phyloP scores from a whole-genome alignment of 2,888 invertebrate genomes.

The Amphipyra berbera region DNA sequence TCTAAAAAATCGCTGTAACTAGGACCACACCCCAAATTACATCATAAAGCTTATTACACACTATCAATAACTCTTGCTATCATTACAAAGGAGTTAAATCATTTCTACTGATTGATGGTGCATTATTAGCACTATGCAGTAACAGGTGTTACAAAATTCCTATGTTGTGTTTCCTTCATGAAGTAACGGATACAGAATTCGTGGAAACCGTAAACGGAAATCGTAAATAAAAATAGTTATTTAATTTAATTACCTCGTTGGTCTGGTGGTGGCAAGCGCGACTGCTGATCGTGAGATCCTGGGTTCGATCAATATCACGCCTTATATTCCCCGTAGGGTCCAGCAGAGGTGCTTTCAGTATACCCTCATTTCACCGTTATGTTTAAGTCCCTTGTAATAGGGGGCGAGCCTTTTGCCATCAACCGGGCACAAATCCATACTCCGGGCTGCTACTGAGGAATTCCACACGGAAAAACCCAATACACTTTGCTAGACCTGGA shows the following conservation, averaged over 20 bases:
- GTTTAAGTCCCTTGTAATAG: no score
- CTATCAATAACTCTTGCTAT: constrained; percentile 52
- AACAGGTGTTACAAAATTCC: constrained; percentile 34
- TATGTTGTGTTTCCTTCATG: constrained; percentile 29
- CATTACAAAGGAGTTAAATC: constrained; percentile 46
- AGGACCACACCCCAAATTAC: constrained; percentile 42
- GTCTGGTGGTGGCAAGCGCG: no score
- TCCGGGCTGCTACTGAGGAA: no score
- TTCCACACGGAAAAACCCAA: no score
- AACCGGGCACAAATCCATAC: no score
- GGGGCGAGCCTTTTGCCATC: no score
- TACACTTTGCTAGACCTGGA: no score
- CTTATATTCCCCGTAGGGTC: no score
- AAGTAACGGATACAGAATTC: constrained; percentile 7
- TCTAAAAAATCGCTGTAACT: constrained; percentile 23
- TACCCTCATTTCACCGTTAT: neutral
- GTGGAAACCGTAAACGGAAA: neutral
- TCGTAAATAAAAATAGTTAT: neutral
- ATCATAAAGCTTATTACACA: constrained; percentile 51
- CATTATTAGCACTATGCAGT: constrained; percentile 14
- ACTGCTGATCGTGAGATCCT: no score
- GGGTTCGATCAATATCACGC: no score
- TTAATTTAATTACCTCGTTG: neutral
- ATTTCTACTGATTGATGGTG: constrained; percentile 49
- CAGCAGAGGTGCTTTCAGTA: no score